A percentile compares a stretch with the other conserved stretches of the same genome.
Conservation (phyloP, 2,797 vertebrate genomes). For the Acanthornis magna region DNA sequence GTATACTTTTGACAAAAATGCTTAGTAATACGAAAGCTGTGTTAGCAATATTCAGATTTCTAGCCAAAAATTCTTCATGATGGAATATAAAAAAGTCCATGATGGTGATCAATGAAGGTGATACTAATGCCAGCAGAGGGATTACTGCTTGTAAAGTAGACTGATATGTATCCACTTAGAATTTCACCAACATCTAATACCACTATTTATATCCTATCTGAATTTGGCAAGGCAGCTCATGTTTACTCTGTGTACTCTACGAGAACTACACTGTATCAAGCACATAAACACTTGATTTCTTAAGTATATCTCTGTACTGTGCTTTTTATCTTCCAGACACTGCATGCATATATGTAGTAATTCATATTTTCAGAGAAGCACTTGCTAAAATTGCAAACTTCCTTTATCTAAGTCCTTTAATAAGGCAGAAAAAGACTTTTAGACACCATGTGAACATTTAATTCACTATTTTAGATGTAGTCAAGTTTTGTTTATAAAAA, state of each 20-base stretch:
- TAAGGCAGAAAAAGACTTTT: not conserved
- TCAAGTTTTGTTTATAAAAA: not conserved
- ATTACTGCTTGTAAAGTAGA: not conserved
- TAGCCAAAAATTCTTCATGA: not conserved
- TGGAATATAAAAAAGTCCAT: not conserved
- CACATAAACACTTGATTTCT: not conserved
- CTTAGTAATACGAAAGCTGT: not conserved
- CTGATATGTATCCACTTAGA: not conserved
- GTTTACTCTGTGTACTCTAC: not conserved
- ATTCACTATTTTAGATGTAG: not conserved
- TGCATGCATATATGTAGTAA: not conserved
- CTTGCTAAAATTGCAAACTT: not conserved
- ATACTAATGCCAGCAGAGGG: not conserved
- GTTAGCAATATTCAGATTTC: not conserved
- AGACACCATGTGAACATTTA: not conserved
- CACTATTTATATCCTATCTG: constrained; percentile 42
- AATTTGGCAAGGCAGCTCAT: not conserved
- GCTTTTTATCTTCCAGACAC: not conserved
- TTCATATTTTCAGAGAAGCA: not conserved
- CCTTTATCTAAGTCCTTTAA: not conserved
- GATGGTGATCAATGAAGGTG: not conserved
- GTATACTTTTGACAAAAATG: not conserved
- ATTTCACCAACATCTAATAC: constrained; percentile 7
- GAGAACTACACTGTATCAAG: not conserved
- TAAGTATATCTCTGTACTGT: not conserved